Evolutionary conservation across 30 jellyfish, hydroid and myxozoan genomes (phyloP).

Genomic region (Hydra vulgaris): DNA sequence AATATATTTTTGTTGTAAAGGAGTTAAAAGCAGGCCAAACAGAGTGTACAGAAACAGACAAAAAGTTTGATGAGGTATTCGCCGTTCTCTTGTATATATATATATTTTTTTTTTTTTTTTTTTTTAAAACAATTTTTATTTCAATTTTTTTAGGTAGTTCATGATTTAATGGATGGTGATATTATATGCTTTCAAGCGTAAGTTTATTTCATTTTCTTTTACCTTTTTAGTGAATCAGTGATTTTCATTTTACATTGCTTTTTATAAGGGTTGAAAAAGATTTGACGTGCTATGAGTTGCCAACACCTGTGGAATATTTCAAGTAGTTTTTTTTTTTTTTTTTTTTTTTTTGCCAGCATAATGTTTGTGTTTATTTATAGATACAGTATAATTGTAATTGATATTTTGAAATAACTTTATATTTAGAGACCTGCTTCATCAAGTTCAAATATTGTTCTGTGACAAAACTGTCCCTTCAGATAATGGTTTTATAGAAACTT

Average conservation of each 20-base stretch:
- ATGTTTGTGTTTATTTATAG: too few relatives aligned
- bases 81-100: background rate
- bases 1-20: constrained; percentile 16
- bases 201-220: constrained; percentile 12
- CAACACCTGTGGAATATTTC: constrained; percentile 84
- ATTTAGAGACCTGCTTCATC: constrained; percentile 62
- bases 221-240: background rate
- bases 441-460: constrained; percentile 54
- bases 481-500: constrained; percentile 55
- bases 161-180: constrained; percentile 94
- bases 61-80: constrained; percentile 74
- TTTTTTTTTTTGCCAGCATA: too few relatives aligned
- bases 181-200: constrained; percentile 87
- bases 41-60: constrained; percentile 52
- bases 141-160: constrained; percentile 60
- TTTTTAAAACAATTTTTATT: background rate
- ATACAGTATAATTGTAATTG: too few relatives aligned
- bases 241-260: background rate
- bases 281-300: constrained; percentile 34
- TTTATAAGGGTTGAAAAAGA: constrained; percentile 56
- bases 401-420: too few relatives aligned
- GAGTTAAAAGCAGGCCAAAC: constrained; percentile 73
- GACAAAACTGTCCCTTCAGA: constrained; percentile 60
- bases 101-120: background rate
- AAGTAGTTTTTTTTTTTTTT: constrained; percentile 32